Conservation (phyloP, 2,113 vertebrate genomes). For the Diphyllodes magnificus region DNA sequence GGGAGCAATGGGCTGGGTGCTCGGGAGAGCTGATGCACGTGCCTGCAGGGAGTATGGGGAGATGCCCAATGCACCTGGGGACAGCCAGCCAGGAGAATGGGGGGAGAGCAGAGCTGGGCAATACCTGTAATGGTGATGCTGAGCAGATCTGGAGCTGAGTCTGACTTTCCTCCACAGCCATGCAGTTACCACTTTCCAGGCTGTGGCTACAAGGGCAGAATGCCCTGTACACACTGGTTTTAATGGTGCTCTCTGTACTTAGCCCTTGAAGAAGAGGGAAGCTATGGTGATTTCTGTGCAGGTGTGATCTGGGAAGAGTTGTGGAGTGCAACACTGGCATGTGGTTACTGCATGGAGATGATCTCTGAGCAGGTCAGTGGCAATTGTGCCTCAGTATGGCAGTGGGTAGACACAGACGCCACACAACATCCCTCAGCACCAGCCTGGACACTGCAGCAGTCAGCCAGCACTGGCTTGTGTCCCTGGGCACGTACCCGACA, state of each 20-base stretch:
- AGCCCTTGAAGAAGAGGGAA: neutral
- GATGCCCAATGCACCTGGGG: neutral
- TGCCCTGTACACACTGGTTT: neutral
- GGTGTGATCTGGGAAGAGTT: neutral
- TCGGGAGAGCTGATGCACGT: accelerated
- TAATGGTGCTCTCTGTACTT: neutral
- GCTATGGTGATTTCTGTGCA: neutral
- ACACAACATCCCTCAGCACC: neutral
- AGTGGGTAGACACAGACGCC: neutral
- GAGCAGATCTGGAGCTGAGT: neutral
- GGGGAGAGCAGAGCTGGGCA: neutral
- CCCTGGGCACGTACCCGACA: accelerated
- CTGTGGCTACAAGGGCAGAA: neutral
- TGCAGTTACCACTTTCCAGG: neutral
- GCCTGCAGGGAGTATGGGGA: neutral
- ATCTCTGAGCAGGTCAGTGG: neutral
- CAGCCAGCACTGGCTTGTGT: neutral
- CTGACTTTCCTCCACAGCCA: neutral
- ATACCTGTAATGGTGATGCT: accelerated
- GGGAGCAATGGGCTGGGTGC: neutral
- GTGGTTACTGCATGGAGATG: neutral
- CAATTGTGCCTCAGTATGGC: accelerated
- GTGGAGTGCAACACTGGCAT: accelerated
- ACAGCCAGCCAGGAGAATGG: neutral
- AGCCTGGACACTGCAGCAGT: neutral